Evolutionary conservation across 2,113 vertebrate genomes (phyloP), one percentile per base, ranked within the genome.

Genomic region (Balaeniceps rex): DNA sequence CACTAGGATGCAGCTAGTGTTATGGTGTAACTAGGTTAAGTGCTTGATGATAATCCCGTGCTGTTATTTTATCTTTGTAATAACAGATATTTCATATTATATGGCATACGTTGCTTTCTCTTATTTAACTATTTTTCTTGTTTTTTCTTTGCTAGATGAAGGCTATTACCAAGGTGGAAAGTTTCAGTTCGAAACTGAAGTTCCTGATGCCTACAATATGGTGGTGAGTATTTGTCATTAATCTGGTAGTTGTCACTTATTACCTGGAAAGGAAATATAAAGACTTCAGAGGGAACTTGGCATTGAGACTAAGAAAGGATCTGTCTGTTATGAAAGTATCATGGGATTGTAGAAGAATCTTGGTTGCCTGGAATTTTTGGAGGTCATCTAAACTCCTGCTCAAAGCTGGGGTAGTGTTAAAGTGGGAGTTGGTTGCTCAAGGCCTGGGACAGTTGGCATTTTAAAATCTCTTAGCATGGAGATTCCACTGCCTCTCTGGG

Each of bases 141-240:
- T 83, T 97, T 95, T 96, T 77, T 21, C 93, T 70, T 90, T 89
- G 40, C 91, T 96, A 99, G 99, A 99, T 98, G 99, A 99, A 97
- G 99, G 99, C 92, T 99, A 99, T 98, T 99, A 99, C 98, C 99
- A 99, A 98, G 99, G 99, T 94, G 99, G 99, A 94, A 99, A 98
- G 96, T 99, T 99, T 98, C 99, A 99, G 97, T 99, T 99, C 98
- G 99, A 99, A 98, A 99, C 99, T 91, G 98, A 99, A 90, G 99
- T 99, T 97, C 99, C 99, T 15, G 99, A 99, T 97, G 99, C 99
- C 38, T 99, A 99, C 98, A 99, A 99, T 98, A 99, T 99, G 99
- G 99, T 99, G 99, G 99, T 99, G 96, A 99, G 99, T 99, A 88
- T 89, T 91, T 75, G 33, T 70, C 26, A 18, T 57, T 61, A 19